Evolutionary conservation across 1,140 invertebrate genomes (phyloP), one percentile per base, ranked within the genome.

Genomic region (Bradysia coprophila): DNA sequence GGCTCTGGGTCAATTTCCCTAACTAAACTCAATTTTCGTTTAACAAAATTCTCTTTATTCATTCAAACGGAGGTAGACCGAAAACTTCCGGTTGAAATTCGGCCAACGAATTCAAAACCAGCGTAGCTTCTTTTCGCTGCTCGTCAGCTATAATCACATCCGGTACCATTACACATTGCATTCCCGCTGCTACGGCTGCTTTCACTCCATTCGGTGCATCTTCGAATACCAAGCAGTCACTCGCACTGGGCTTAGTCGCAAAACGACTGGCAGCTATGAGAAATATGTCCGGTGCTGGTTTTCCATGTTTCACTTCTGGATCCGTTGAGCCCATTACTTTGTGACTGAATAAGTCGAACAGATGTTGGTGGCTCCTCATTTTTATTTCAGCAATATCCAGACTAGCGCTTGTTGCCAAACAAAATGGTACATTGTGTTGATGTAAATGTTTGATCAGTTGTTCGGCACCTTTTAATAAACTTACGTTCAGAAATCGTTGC

Each of bases 121-220:
- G 55, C 0, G 84, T 85, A 5, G 86, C 81, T 38, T 72, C 66
- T 43, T 66, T 64, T 2, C 60, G 71, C 39, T 73, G 59, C 50
- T 68, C 63, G 40, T 68, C 65, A 38, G 79, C 72, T 41, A 85
- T 55, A n/a, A n/a, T n/a, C 23, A 67, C 54, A 56, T 89, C 82
- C 9, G 87, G 86, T 21, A 92, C 75, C 0, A 16, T 6, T 38
- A 92, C 76, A 1, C 78, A 76, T 61, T 86, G 82, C 82, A 94
- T 89, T 9, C 82, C 84, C 3, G 91, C 91, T 38, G 70, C 67
- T 16, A 74, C 48, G 0, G 75, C 88, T n/a, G 82, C 83, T 47
- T 73, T 63, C 2, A 91, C 83, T 9, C 92, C 92, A 61, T 91
- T 87, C 1, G 81, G 78, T 1, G 90, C 83, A 64, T 95, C 90